A percentile compares a stretch with the other conserved stretches of the same genome.
phyloP scores from a whole-genome alignment of 1,140 invertebrate species.

The Trialeurodes vaporariorum region DNA sequence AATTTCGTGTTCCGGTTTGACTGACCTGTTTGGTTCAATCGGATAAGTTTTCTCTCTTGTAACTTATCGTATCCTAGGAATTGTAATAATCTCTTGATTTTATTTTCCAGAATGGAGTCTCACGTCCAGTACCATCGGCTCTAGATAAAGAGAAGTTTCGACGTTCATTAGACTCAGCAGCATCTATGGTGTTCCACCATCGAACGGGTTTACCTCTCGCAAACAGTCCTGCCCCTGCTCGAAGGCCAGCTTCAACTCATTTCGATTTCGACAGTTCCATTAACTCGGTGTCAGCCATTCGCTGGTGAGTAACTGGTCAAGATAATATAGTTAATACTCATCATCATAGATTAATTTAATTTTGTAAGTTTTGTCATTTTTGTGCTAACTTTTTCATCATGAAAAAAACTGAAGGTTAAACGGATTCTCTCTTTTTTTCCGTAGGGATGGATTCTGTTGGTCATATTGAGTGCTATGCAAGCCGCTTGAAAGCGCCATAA shows the following conservation, averaged over 20 bases:
- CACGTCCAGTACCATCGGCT: conserved; percentile 44
- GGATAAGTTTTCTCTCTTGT: too few species aligned
- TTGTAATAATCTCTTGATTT: too few species aligned
- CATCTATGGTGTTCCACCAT: conserved; percentile 73
- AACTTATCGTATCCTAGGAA: too few species aligned
- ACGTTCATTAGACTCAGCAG: conserved; percentile 61
- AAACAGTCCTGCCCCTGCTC: conserved; percentile 71
- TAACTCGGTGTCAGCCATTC: conserved; percentile 66
- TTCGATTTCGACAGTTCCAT: conserved; percentile 80
- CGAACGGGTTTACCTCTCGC: conserved; percentile 72
- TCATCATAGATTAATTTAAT: conserved; percentile 14
- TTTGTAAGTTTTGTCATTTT: not conserved
- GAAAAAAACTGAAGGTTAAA: too few species aligned
- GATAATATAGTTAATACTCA: conserved; percentile 1
- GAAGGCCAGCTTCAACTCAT: conserved; percentile 51
- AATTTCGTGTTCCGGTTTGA: too few species aligned
- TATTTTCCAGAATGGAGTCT: not conserved
- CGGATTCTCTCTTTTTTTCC: too few species aligned
- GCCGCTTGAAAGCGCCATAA: too few species aligned
- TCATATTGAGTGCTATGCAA: too few species aligned
- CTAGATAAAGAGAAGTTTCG: conserved; percentile 59
- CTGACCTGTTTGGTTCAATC: too few species aligned
- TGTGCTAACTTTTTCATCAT: too few species aligned
- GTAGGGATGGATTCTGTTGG: too few species aligned
- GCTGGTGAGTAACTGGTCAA: conserved; percentile 45